Conservation (phyloP, 2,113 vertebrate species). For the Ctenodactylus gundi region DNA sequence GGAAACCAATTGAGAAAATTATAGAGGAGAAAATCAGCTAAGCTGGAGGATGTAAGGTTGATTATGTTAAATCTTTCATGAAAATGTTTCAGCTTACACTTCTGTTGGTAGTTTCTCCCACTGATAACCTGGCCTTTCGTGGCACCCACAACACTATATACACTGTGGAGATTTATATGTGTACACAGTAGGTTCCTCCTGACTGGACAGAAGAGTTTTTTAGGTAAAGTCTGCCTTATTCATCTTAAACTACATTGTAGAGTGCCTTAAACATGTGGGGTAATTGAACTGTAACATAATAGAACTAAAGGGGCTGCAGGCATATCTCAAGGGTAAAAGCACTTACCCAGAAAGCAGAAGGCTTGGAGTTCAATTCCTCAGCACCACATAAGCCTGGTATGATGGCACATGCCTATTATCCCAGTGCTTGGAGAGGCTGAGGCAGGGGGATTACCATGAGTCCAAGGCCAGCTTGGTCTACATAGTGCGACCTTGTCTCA, state of each 20-base stretch:
- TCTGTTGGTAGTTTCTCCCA: background rate
- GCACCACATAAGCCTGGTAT: no score
- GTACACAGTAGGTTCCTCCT: background rate
- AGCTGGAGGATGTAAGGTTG: constrained; percentile 26
- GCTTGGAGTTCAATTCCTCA: no score
- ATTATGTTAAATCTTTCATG: background rate
- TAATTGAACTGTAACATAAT: background rate
- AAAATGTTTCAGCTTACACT: background rate
- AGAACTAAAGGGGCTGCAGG: no score
- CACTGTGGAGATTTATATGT: accelerated
- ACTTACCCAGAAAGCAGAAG: no score
- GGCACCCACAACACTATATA: background rate
- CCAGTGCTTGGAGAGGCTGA: no score
- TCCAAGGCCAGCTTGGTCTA: no score
- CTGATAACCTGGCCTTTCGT: background rate
- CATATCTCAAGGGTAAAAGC: no score
- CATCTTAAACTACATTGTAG: background rate
- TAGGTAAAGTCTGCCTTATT: background rate
- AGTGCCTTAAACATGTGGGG: background rate
- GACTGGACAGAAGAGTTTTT: background rate
- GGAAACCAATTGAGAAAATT: constrained; percentile 69
- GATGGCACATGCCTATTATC: no score
- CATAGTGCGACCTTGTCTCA: no score
- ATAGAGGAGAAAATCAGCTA: constrained; percentile 51
- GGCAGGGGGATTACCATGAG: no score